Evolutionary conservation across 2,888 invertebrate species (phyloP).

Genomic region (Exephanes ischioxanthus): DNA sequence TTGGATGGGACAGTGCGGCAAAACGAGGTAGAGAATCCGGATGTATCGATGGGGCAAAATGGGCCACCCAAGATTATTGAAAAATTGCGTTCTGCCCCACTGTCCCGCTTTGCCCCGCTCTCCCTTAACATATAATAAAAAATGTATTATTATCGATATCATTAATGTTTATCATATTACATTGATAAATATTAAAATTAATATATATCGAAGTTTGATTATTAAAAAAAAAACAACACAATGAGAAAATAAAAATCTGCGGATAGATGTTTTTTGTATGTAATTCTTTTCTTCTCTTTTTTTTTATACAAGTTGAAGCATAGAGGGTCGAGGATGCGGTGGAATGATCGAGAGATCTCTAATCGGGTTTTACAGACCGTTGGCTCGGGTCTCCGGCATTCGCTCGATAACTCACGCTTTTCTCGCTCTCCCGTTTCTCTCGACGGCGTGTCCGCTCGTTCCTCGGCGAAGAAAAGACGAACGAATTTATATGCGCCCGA

Average conservation of each 20-base stretch:
- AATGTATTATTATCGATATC: too few species aligned
- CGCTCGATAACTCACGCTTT: conserved; percentile 53
- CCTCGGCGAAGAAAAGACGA: conserved; percentile 63
- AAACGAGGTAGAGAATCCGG: too few species aligned
- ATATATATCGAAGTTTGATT: not conserved
- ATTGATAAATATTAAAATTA: too few species aligned
- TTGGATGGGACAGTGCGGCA: too few species aligned
- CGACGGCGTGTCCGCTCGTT: conserved; percentile 21
- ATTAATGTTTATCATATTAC: too few species aligned
- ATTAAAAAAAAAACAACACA: not conserved
- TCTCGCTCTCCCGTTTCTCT: conserved; percentile 19
- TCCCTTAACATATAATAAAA: too few species aligned
- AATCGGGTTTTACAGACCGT: conserved; percentile 81
- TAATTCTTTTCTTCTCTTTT: conserved; percentile 6
- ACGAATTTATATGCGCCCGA: conserved; percentile 68
- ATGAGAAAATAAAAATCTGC: not conserved
- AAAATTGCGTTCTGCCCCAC: too few species aligned
- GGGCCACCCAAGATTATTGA: too few species aligned
- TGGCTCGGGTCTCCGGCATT: conserved; percentile 68
- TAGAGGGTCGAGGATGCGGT: conserved; percentile 10
- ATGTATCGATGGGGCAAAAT: too few species aligned
- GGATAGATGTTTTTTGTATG: not conserved
- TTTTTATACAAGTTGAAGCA: conserved; percentile 12
- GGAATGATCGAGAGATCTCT: conserved; percentile 71
- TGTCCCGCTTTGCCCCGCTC: too few species aligned